Evolutionary conservation across 2,113 vertebrate genomes (phyloP).

Genomic region (Pituophis catenifer): DNA sequence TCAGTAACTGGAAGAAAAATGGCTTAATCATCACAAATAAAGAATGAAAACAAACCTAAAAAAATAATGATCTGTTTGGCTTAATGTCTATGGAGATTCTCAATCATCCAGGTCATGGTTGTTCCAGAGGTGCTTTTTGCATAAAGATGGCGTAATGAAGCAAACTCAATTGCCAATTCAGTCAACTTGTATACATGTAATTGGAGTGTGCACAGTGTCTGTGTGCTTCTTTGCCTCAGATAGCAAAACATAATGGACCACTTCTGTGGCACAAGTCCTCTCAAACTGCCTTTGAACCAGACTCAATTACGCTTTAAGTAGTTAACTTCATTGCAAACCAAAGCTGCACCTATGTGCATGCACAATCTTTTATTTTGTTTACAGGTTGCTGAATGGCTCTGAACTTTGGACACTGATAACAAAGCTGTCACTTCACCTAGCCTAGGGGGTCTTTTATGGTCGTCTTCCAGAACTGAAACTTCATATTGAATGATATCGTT

Average conservation of each 20-base stretch:
- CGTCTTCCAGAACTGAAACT: not conserved
- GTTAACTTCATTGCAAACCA: not conserved
- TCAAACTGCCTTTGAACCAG: not conserved
- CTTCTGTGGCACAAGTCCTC: not conserved
- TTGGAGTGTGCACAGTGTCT: not conserved
- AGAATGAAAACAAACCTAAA: too few relatives aligned
- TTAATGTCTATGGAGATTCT: too few relatives aligned
- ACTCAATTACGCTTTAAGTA: not conserved
- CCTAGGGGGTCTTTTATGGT: not conserved
- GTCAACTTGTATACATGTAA: not conserved
- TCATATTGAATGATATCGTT: not conserved
- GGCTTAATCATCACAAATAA: too few relatives aligned
- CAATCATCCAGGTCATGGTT: too few relatives aligned
- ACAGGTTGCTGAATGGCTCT: not conserved
- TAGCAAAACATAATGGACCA: not conserved
- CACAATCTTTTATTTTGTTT: not conserved
- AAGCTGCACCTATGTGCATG: not conserved
- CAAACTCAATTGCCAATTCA: not conserved
- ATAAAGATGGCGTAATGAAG: not conserved
- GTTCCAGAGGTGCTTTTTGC: too few relatives aligned
- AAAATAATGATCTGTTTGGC: too few relatives aligned
- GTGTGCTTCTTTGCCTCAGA: not conserved
- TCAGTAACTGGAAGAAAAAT: too few relatives aligned
- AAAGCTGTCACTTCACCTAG: not conserved
- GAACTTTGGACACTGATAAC: not conserved